Base-by-base conservation (phyloP, 1,140 invertebrate genomes). In the Popillia japonica region DNA sequence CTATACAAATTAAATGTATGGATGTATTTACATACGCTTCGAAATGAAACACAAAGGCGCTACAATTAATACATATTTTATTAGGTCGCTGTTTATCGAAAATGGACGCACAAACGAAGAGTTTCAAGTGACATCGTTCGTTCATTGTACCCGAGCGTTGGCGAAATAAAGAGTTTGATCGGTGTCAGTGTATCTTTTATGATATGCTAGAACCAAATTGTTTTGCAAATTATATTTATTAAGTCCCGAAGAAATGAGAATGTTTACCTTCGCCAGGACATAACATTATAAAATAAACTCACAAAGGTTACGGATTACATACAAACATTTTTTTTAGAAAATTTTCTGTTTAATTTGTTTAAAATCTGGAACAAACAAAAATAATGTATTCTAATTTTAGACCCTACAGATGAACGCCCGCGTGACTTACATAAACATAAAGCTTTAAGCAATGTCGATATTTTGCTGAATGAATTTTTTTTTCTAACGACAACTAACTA, bases 41-140 rank as follows among this genome's bases (percentile, higher is more conserved):
- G 22, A 34, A 68, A 68, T 22, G 22, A 34, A 68, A 68, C 61
- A 68, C 61, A 68, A 68, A 68, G 61, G 61, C 61, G 27, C 20
- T 68, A 68, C 61, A 68, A 68, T 68, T 68, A 68, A 68, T 68
- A 68, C 61, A 68, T 68, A 68, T 68, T 68, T 68, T 68, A 68
- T 68, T 68, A 68, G 22, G 61, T 68, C 61, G 61, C 61, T 68
- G 61, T 68, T 68, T 68, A 68, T 22, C 61, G 17, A 20, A 68
- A 68, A 7, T 17, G 61, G 22, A 68, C 20, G 48, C 48, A 20
- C 10, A 23, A 22, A 11, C 61, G 61, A 27, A 22, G 61, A 22
- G 61, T 68, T 68, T 68, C 20, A 68, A 68, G 61, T 22, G 22
- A 22, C 22, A 20, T 22, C 17, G 61, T n/a, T 64, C 61, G 61